phyloP scores from a whole-genome alignment of 2,888 invertebrate species.

The Scaptomyza caliginosa region DNA sequence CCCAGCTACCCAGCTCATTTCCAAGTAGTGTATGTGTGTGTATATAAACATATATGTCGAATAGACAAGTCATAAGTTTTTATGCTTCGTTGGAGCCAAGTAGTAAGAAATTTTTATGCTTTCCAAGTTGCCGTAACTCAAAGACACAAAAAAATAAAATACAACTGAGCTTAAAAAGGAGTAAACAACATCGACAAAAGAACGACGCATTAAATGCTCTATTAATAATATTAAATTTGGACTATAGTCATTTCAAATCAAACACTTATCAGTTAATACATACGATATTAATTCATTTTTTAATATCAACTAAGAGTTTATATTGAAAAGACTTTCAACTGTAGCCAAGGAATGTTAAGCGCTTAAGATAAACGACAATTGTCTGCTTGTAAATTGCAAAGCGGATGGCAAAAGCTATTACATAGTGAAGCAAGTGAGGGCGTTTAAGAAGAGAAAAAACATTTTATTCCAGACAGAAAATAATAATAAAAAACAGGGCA shows the following conservation, averaged over 20 bases:
- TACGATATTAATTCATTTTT: neutral
- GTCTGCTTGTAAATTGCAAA: constrained; percentile 21
- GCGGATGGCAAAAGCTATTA: constrained; percentile 14
- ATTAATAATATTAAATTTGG: too few species aligned
- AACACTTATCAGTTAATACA: too few species aligned
- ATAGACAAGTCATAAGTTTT: constrained; percentile 80
- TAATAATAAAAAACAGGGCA: constrained; percentile 2
- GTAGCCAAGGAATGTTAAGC: neutral
- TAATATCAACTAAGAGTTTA: neutral
- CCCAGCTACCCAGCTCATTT: constrained; percentile 35
- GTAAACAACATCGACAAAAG: neutral
- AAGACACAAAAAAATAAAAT: constrained; percentile 44
- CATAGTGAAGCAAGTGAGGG: constrained; percentile 10
- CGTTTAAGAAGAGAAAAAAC: constrained; percentile 17
- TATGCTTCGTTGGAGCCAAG: constrained; percentile 74
- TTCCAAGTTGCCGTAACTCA: constrained; percentile 75
- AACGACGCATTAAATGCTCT: constrained; percentile 22
- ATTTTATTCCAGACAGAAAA: constrained; percentile 4
- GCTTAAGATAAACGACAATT: constrained; percentile 22
- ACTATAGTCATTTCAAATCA: too few species aligned
- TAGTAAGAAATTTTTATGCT: constrained; percentile 77
- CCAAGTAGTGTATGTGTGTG: constrained; percentile 17
- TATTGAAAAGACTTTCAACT: constrained; percentile 13
- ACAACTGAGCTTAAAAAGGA: constrained; percentile 18
- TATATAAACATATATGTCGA: constrained; percentile 44